Base-by-base conservation (phyloP, 2,113 vertebrate genomes). In the Orcinus orca region DNA sequence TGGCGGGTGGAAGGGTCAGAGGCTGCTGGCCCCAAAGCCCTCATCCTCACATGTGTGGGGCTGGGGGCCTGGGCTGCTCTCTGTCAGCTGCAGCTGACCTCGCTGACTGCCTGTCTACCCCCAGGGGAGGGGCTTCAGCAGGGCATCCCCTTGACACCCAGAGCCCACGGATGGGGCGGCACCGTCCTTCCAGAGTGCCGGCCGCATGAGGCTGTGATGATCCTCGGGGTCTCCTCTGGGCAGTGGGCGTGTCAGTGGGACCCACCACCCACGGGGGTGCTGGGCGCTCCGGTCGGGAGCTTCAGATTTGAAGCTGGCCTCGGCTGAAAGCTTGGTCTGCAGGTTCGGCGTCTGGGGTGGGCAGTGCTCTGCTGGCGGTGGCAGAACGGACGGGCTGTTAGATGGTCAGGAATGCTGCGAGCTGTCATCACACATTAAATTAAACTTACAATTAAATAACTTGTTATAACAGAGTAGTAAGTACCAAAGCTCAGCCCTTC, bases 341-440 rank as follows among this genome's bases (percentile, higher is more conserved):
- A 71, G 41, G 81, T 10, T n/a, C 13, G 5, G 31, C 23, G 26
- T 14, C 0, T 5, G 6, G 11, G 13, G 21, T 1, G 3, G 62
- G 47, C 33, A 15, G 53, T 2, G 33, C 33, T 2, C 1, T 53
- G 58, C 38, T 1, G 4, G 70, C 2, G 5, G 20, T 14, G 0
- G 7, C 33, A 26, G 50, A 33, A 18, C 25, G 0, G 0, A 14
- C 23, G 15, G 3, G 36, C 5, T 0, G 0, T 47, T 60, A 31
- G 47, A 12, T 15, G 38, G 17, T 79, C 38, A 36, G 65, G 58
- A 23, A 11, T 1, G 6, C 15, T 18, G 55, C 25, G 33, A 41
- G 11, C 6, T 6, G 9, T 36, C 29, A 18, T 55, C 58, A 55
- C 25, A 33, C 58, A 9, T 33, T 29, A 44, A 87, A 86, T 15